Evolutionary conservation across 2,113 vertebrate species (phyloP).

Genomic region (Tetrao urogallus): DNA sequence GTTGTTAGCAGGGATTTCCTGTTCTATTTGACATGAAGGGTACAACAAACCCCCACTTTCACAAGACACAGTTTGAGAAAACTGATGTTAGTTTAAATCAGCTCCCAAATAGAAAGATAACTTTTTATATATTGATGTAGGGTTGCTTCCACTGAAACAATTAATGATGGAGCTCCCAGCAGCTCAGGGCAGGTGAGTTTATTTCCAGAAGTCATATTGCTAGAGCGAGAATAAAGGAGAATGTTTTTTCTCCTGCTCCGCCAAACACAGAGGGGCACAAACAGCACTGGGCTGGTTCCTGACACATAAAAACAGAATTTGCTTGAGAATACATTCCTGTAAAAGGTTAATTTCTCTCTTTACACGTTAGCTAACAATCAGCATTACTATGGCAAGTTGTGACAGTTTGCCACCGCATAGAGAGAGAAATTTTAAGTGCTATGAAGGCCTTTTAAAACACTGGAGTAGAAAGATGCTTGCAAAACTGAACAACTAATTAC

Average conservation of each 20-base stretch:
- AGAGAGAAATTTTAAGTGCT: constrained; percentile 9
- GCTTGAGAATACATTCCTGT: not conserved
- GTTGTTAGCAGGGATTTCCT: not conserved
- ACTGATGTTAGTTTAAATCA: not conserved
- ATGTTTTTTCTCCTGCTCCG: not conserved
- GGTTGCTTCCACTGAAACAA: not conserved
- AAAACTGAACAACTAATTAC: constrained; percentile 56
- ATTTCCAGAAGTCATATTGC: not conserved
- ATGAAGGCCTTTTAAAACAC: constrained; percentile 27
- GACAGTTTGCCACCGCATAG: not conserved
- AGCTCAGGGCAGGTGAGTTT: not conserved
- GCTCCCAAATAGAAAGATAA: not conserved
- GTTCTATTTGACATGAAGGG: not conserved
- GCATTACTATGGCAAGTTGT: not conserved
- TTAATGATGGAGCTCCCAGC: not conserved
- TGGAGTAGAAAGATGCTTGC: not conserved
- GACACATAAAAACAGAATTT: not conserved
- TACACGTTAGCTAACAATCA: constrained; percentile 10
- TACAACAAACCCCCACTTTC: not conserved
- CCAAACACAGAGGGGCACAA: not conserved
- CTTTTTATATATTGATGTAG: not conserved
- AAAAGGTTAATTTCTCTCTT: constrained; percentile 11
- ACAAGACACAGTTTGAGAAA: not conserved
- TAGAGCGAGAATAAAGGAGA: not conserved
- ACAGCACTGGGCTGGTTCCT: not conserved